Evolutionary conservation across 2,888 invertebrate species (phyloP).

Genomic region (Megalurothrips usitatus): DNA sequence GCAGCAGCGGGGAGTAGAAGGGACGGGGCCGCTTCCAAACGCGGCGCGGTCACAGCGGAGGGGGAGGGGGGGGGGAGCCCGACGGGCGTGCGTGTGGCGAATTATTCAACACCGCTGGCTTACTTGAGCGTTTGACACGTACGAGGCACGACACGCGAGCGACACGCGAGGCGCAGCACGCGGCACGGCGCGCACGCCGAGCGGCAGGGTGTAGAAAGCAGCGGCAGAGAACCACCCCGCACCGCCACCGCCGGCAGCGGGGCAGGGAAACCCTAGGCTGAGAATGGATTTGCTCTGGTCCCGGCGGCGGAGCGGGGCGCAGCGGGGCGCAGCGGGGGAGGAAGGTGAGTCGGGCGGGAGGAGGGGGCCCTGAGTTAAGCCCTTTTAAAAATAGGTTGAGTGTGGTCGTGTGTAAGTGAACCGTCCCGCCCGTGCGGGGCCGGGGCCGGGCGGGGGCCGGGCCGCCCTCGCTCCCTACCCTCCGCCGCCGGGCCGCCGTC

Average conservation of each 20-base stretch:
- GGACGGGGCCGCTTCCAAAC: background rate
- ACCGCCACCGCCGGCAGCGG: background rate
- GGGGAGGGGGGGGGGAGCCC: too few relatives aligned
- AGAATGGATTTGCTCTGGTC: background rate
- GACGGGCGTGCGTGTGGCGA: background rate
- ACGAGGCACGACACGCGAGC: background rate
- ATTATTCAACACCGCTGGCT: background rate
- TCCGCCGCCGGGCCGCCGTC: background rate
- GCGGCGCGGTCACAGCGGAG: background rate
- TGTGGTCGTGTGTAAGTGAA: conserved; percentile 26
- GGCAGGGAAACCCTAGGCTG: background rate
- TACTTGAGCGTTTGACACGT: background rate
- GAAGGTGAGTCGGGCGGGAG: background rate
- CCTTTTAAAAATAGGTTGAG: conserved; percentile 26
- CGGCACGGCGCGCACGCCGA: background rate
- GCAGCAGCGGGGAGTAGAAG: too few relatives aligned
- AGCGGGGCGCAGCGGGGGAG: background rate
- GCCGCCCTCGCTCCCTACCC: background rate
- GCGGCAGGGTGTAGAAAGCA: background rate
- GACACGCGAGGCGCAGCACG: background rate
- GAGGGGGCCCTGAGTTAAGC: background rate
- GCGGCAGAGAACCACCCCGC: too few relatives aligned
- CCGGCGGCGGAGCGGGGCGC: background rate
- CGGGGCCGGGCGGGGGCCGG: background rate
- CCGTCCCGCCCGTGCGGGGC: background rate